Evolutionary conservation across 2,888 invertebrate species (phyloP).

Genomic region (Clanis bilineata): DNA sequence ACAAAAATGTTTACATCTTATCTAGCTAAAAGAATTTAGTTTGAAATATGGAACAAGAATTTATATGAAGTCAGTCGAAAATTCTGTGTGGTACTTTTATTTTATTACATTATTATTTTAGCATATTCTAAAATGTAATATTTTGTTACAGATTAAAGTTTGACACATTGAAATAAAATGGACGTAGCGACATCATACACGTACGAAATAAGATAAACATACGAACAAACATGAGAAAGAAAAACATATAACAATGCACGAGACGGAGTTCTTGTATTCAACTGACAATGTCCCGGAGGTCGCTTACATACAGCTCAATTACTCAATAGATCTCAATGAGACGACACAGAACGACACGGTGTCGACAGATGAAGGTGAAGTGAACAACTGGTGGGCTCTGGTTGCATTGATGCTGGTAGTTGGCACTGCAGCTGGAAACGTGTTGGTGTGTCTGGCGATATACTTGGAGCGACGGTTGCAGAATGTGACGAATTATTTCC

Average conservation of each 20-base stretch:
- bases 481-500: conserved; percentile 98
- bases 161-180: conserved; percentile 39
- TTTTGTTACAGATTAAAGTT: conserved; percentile 57
- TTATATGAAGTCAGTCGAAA: too few species aligned
- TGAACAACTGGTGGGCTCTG: conserved; percentile 92
- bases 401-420: conserved; percentile 89
- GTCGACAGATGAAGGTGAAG: conserved; percentile 35
- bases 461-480: conserved; percentile 95
- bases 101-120: too few species aligned
- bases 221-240: conserved; percentile 57
- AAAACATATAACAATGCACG: conserved; percentile 64
- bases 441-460: conserved; percentile 96
- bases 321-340: conserved; percentile 38
- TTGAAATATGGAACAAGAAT: too few species aligned
- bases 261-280: conserved; percentile 44
- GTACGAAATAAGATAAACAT: conserved; percentile 75
- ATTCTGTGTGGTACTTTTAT: too few species aligned
- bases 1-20: too few species aligned
- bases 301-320: conserved; percentile 35
- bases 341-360: conserved; percentile 43
- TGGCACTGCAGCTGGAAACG: conserved; percentile 95
- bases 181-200: conserved; percentile 52
- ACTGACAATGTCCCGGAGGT: conserved; percentile 27
- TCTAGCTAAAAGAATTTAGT: too few species aligned
- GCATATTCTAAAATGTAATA: not conserved